Percentiles rank a stretch among this genome's conserved stretches.
Conservation (phyloP, 2,888 invertebrate species). For the Loripinus fragilis region DNA sequence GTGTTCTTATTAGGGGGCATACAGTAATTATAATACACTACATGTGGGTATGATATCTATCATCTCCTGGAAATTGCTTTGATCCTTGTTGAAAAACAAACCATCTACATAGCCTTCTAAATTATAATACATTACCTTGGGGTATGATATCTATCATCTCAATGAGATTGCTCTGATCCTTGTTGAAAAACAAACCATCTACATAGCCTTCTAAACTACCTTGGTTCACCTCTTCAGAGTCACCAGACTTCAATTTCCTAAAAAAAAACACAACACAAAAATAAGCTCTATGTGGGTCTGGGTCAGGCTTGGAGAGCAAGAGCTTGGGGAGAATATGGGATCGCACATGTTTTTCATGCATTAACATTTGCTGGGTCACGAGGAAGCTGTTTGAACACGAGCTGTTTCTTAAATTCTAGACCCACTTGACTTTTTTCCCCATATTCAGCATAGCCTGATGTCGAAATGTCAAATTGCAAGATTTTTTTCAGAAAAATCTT, state of each 20-base stretch:
- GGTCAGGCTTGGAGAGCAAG: no score
- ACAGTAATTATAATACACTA: no score
- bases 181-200: conserved; percentile 51
- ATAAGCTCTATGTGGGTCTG: no score
- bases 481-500: no score
- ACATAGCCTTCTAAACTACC: conserved; percentile 13
- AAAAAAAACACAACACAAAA: no score
- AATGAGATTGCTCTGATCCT: conserved; percentile 47
- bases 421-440: conserved; percentile 69
- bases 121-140: conserved; percentile 48
- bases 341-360: no score
- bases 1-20: no score
- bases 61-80: conserved; percentile 47
- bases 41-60: conserved; percentile 60
- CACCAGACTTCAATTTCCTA: not conserved
- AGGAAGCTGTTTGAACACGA: no score
- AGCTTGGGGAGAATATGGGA: no score
- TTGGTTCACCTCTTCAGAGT: conserved; percentile 6
- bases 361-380: no score
- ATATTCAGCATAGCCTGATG: conserved; percentile 73
- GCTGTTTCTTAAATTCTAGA: not conserved
- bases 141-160: conserved; percentile 59
- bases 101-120: conserved; percentile 24
- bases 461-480: conserved; percentile 79
- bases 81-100: conserved; percentile 55